A percentile compares a stretch with the other conserved stretches of the same genome.
Evolutionary conservation across 2,888 invertebrate species (phyloP).

Genomic region (Asteroscopus sphinx): DNA sequence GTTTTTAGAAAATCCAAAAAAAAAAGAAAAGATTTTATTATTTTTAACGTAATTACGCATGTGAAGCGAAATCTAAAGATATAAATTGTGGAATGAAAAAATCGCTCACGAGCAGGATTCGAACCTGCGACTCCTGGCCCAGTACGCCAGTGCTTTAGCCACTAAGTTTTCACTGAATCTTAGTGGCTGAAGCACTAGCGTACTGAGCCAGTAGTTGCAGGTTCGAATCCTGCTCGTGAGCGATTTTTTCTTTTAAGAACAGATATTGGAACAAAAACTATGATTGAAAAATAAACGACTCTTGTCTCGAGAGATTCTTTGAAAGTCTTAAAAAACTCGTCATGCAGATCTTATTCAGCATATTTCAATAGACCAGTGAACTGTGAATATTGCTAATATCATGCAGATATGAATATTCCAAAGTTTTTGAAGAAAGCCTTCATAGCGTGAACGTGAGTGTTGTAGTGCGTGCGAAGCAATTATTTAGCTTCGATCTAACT

Average conservation of each 20-base stretch:
- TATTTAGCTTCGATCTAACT: conserved; percentile 10
- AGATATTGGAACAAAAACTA: conserved; percentile 10
- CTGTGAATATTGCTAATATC: conserved; percentile 28
- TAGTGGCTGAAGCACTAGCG: no score
- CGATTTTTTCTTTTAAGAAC: no score
- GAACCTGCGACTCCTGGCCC: no score
- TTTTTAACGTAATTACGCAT: no score
- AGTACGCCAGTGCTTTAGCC: no score
- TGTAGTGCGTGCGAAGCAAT: conserved; percentile 12
- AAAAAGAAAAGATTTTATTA: not conserved
- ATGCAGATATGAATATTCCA: conserved; percentile 19
- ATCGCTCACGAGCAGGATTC: no score
- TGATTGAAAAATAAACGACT: conserved; percentile 26
- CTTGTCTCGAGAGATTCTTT: conserved; percentile 15
- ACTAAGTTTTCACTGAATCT: no score
- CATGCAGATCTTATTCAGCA: conserved; percentile 12
- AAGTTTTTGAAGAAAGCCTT: conserved; percentile 17
- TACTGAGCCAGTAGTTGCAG: no score
- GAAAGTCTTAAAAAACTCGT: conserved; percentile 19
- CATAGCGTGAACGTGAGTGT: conserved; percentile 11
- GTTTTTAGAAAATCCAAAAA: not conserved
- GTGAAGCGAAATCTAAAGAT: no score
- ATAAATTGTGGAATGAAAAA: no score
- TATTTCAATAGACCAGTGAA: conserved; percentile 29
- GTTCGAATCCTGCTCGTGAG: no score